phyloP scores from a whole-genome alignment of 2,888 invertebrate species.

The Branchipolynoe longqiensis region DNA sequence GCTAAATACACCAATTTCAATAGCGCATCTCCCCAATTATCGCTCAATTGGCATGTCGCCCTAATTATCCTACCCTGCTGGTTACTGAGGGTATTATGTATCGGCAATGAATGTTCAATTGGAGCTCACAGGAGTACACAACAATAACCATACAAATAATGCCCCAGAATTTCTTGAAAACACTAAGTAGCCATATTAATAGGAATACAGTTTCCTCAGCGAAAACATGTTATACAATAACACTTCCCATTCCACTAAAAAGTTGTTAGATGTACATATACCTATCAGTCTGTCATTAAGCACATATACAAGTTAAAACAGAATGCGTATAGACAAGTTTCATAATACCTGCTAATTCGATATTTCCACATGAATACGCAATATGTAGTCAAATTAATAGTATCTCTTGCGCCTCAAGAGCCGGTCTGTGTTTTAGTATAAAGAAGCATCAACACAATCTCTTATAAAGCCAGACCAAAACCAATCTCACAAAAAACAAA shows the following conservation, averaged over 20 bases:
- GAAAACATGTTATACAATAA: slow-evolving; percentile 22
- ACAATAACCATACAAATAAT: slow-evolving; percentile 33
- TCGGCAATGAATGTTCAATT: too few relatives aligned
- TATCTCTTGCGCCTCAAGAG: slow-evolving; percentile 41
- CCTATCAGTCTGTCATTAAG: slow-evolving; percentile 31
- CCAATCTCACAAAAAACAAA: slow-evolving; percentile 49
- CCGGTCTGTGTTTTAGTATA: slow-evolving; percentile 18
- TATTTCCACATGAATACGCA: too few relatives aligned
- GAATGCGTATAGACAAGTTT: too few relatives aligned
- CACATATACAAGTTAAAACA: slow-evolving; percentile 39
- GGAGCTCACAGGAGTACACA: neutral
- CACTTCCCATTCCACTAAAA: slow-evolving; percentile 33
- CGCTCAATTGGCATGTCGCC: too few relatives aligned
- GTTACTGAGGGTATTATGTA: too few relatives aligned
- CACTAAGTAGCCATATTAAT: slow-evolving; percentile 45
- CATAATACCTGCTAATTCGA: too few relatives aligned
- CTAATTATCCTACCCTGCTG: too few relatives aligned
- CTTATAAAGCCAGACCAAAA: slow-evolving; percentile 21
- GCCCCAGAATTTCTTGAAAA: slow-evolving; percentile 30
- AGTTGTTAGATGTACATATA: slow-evolving; percentile 30
- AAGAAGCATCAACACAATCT: slow-evolving; percentile 10
- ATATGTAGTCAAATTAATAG: too few relatives aligned
- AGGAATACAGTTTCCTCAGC: slow-evolving; percentile 20
- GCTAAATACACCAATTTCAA: too few relatives aligned
- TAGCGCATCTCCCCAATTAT: too few relatives aligned